These are phyloP conservation scores for Leucophenga varia DNA, from an alignment of 1,140 invertebrate species.

Conservation along the genomic window DNA sequence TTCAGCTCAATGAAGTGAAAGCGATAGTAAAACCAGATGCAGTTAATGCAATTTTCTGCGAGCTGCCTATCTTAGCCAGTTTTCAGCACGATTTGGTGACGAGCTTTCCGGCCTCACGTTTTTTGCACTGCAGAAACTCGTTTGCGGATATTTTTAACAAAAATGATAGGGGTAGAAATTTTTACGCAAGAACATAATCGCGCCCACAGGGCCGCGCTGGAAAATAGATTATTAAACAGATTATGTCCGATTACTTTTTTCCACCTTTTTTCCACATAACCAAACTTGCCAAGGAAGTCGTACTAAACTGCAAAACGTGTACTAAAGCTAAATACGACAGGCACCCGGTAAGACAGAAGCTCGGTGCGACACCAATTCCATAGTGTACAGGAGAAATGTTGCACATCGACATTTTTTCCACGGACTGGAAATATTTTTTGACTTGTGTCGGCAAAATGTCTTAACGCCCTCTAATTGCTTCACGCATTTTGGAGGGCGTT, in stretches of 20 bases:
- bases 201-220: not conserved
- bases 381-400: not conserved
- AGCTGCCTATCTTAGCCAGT: not conserved
- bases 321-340: not conserved
- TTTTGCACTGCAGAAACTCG: not conserved
- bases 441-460: constrained; percentile 1
- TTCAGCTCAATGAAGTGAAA: not conserved
- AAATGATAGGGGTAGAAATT: not conserved
- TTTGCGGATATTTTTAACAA: not conserved
- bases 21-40: not conserved
- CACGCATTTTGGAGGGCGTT: not conserved
- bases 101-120: not conserved
- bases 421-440: not conserved
- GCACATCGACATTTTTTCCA: not conserved
- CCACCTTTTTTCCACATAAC: not conserved
- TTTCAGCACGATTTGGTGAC: not conserved
- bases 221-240: not conserved
- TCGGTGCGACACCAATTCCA: not conserved
- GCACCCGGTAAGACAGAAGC: not conserved
- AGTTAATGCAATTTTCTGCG: not conserved
- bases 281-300: not conserved
- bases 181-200: not conserved
- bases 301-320: not conserved
- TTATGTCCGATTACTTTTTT: not conserved
- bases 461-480: not conserved